phyloP scores from a whole-genome alignment of 2,797 vertebrate species.

The Ctenochaetus hawaiiensis region DNA sequence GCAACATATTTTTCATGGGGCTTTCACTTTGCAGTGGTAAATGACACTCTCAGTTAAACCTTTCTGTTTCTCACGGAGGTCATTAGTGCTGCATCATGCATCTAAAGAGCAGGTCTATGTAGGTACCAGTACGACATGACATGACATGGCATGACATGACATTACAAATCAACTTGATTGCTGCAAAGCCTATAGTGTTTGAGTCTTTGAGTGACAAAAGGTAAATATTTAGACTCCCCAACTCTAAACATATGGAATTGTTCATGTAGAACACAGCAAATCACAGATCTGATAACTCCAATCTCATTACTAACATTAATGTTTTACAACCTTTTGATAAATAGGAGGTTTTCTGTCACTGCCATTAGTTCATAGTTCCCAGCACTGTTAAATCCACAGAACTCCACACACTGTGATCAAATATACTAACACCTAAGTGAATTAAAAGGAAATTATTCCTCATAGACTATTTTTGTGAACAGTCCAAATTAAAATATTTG shows the following conservation, averaged over 20 bases:
- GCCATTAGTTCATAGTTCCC: not conserved
- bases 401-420: not conserved
- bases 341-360: not conserved
- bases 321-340: not conserved
- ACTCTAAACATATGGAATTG: not conserved
- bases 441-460: not conserved
- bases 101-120: slow-evolving; percentile 15
- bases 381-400: not conserved
- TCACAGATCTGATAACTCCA: not conserved
- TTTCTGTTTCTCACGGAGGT: slow-evolving; percentile 32
- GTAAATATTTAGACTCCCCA: slow-evolving; percentile 1
- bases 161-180: slow-evolving; percentile 26
- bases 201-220: slow-evolving; percentile 9
- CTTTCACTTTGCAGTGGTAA: slow-evolving; percentile 35
- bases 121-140: slow-evolving; percentile 22
- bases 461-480: not conserved
- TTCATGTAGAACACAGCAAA: not conserved
- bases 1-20: slow-evolving; percentile 7
- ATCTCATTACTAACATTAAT: not conserved
- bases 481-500: not conserved
- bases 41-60: slow-evolving; percentile 34
- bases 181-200: not conserved
- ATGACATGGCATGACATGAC: slow-evolving; percentile 28
- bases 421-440: not conserved
- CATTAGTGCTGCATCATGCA: slow-evolving; percentile 31